Evolutionary conservation across 2,113 vertebrate species (phyloP), one percentile per base, ranked within the genome.

Genomic region (Phodopus roborovskii): DNA sequence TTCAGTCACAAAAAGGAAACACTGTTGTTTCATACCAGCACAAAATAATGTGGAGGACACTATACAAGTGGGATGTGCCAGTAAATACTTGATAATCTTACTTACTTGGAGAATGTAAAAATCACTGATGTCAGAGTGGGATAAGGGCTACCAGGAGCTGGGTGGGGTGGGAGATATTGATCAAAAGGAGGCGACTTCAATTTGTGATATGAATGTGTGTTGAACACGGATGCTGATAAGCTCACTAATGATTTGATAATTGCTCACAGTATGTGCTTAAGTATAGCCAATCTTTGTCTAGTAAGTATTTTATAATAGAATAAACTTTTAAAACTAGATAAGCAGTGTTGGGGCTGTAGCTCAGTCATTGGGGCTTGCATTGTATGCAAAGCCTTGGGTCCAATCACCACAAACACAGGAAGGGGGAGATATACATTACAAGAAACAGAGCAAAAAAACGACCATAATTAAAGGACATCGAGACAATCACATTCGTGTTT

Each of bases 161-260:
- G 36, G 33, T 13, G 15, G 28, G 24, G 1, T 11, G 39, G 58
- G 33, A 20, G 33, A 39, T 66, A 4, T 10, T 42, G 20, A 5
- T 48, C 66, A 62, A 62, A 33, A 33, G 3, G 15, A 39, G 78
- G 53, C 48, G 8, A 75, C 24, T 26, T 7, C 48, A 39, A 20
- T 50, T 71, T 36, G 17, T 36, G 19, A 36, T 10, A 13, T 53
- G 45, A 68, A n/a, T 15, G 30, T 45, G 24, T 82, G 56, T 56
- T 83, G 24, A 62, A 0, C 62, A 39, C 0, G 0, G 45, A 33
- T 39, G 42, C 16, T 48, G 26, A 66, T 33, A 11, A 0, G 28
- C 16, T 45, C 42, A 33, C 42, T 66, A 66, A 66, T 66, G 28
- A 85, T 66, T 33, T 85, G 28, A 85, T 48, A 33, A 45, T 85